Evolutionary conservation across 2,797 vertebrate species (phyloP).

Genomic region (Cryptoblepharus egeriae): DNA sequence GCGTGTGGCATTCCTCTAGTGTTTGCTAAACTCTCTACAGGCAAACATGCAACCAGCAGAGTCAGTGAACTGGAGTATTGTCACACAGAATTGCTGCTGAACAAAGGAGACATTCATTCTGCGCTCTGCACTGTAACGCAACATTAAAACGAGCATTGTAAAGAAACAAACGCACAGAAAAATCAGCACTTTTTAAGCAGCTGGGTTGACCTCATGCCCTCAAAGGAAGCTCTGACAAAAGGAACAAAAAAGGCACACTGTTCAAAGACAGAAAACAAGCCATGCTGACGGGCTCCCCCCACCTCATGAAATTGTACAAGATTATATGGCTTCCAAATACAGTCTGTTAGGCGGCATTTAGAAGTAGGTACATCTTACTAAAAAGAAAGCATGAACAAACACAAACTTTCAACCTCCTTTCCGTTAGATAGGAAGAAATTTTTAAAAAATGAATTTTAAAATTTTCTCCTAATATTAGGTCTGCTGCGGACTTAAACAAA

Average conservation of each 20-base stretch:
- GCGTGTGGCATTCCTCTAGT: conserved; percentile 5
- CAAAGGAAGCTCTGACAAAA: conserved; percentile 38
- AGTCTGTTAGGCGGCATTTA: conserved; percentile 4
- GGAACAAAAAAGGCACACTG: background rate
- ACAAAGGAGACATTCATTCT: conserved; percentile 37
- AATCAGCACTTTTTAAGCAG: conserved; percentile 2
- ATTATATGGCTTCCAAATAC: conserved; percentile 15
- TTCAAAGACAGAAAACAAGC: conserved; percentile 12
- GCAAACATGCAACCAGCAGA: conserved; percentile 26
- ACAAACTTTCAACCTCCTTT: background rate
- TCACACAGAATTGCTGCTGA: conserved; percentile 30
- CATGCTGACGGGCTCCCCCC: background rate
- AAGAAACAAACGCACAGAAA: background rate
- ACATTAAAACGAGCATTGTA: conserved; percentile 28
- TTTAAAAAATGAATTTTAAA: conserved; percentile 24
- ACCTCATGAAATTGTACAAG: conserved; percentile 1
- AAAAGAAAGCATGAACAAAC: conserved; percentile 6
- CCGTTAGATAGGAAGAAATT: conserved; percentile 43
- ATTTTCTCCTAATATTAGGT: conserved; percentile 48
- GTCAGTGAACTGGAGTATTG: conserved; percentile 18
- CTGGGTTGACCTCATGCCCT: conserved; percentile 18
- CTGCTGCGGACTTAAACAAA: conserved; percentile 14
- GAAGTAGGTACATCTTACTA: background rate
- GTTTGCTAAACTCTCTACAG: conserved; percentile 37
- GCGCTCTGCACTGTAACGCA: conserved; percentile 22